A percentile compares a stretch with the other conserved stretches of the same genome.
These are phyloP conservation scores for Rana temporaria DNA, from an alignment of 2,113 vertebrate genomes.

Conservation along the genomic window DNA sequence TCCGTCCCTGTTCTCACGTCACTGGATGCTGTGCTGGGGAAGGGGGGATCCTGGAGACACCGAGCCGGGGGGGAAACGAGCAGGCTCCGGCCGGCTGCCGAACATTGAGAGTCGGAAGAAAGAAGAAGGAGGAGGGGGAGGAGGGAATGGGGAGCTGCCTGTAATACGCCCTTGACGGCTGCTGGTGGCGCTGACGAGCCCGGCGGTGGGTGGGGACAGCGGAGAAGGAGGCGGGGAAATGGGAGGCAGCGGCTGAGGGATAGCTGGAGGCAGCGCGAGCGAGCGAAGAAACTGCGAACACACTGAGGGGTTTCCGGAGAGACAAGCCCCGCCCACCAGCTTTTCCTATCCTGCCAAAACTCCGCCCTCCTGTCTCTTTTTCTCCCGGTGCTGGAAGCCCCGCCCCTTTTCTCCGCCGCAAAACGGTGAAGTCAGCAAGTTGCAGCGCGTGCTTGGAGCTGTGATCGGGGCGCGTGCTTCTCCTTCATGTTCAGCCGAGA, in stretches of 20 bases:
- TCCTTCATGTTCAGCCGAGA: neutral
- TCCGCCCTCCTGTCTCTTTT: constrained; percentile 59
- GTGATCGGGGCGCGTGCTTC: neutral
- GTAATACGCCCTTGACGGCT: too few relatives aligned
- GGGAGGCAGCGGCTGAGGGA: too few relatives aligned
- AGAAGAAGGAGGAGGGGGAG: constrained; percentile 62
- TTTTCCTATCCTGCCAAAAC: constrained; percentile 48
- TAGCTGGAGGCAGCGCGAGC: too few relatives aligned
- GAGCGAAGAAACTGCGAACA: neutral
- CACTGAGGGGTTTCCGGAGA: constrained; percentile 23
- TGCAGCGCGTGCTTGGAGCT: constrained; percentile 58
- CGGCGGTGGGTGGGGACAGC: too few relatives aligned
- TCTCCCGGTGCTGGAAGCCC: constrained; percentile 25
- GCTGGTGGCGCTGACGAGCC: too few relatives aligned
- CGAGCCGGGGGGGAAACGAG: constrained; percentile 74
- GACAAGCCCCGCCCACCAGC: constrained; percentile 51
- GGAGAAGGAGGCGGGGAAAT: too few relatives aligned
- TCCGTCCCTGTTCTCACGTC: constrained; percentile 75
- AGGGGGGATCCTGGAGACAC: constrained; percentile 77
- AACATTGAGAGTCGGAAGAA: constrained; percentile 81
- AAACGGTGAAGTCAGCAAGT: constrained; percentile 70
- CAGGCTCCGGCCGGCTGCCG: constrained; percentile 81
- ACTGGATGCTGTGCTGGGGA: constrained; percentile 70
- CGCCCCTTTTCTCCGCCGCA: constrained; percentile 57
- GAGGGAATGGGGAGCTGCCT: constrained; percentile 42